These are phyloP conservation scores for Agapornis roseicollis DNA, from an alignment of 2,113 vertebrate genomes.

Conservation along the genomic window DNA sequence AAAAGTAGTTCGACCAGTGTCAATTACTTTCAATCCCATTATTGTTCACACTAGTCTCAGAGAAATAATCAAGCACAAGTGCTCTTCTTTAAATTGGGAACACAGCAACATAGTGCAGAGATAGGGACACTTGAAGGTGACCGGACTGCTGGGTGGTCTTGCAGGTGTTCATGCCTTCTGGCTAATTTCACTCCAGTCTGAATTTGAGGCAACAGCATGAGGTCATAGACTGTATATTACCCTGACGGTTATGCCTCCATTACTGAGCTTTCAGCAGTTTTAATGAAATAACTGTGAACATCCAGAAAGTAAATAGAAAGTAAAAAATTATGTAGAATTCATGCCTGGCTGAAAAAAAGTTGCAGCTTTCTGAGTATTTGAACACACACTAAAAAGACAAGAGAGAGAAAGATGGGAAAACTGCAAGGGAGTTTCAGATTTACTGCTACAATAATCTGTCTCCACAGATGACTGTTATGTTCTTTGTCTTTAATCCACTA, in stretches of 20 bases:
- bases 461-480: neutral
- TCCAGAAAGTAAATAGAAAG: neutral
- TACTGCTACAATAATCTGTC: neutral
- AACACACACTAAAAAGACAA: neutral
- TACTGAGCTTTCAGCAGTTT: neutral
- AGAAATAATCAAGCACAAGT: neutral
- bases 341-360: neutral
- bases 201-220: neutral
- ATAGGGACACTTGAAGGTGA: neutral
- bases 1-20: neutral
- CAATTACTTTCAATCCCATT: neutral
- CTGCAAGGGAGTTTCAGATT: neutral
- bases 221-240: neutral
- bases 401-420: neutral
- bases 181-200: neutral
- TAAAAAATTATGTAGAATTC: neutral
- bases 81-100: neutral
- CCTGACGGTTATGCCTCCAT: neutral
- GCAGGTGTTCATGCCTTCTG: neutral
- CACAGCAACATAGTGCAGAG: neutral
- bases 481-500: neutral
- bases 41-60: neutral
- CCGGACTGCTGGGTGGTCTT: neutral
- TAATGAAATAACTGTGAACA: neutral
- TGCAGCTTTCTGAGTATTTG: constrained; percentile 1